A percentile compares a stretch with the other conserved stretches of the same genome.
Conservation (phyloP, 2,113 vertebrate genomes). For the Ciconia stormi region DNA sequence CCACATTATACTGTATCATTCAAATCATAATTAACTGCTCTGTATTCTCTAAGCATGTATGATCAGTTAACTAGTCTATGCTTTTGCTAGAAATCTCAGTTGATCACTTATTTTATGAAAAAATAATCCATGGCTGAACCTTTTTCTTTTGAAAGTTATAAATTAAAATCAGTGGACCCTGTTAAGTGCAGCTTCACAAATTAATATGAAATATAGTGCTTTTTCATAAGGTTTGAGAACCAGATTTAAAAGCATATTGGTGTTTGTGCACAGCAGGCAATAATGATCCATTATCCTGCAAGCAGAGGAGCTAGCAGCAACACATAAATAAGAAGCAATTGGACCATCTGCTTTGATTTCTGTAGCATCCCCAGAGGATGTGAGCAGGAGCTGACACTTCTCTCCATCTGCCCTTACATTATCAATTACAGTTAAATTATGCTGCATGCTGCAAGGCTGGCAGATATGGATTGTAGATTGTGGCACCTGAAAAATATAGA, state of each 20-base stretch:
- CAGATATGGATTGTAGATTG: constrained; percentile 81
- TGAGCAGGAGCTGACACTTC: constrained; percentile 76
- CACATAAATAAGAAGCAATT: constrained; percentile 97
- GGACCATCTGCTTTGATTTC: constrained; percentile 99
- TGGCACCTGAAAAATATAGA: constrained; percentile 82
- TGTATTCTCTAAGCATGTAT: background rate
- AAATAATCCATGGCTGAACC: background rate
- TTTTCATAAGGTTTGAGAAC: constrained; percentile 84
- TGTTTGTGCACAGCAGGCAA: constrained; percentile 92
- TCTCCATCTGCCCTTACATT: constrained; percentile 96
- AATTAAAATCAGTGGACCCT: constrained; percentile 80
- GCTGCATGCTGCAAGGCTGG: constrained; percentile 77
- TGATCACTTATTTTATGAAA: constrained; percentile 7
- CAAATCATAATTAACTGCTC: background rate
- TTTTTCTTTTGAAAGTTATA: constrained; percentile 54
- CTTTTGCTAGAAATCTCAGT: background rate
- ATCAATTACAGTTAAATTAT: constrained; percentile 99
- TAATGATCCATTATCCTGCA: constrained; percentile 98
- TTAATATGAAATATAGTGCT: constrained; percentile 88
- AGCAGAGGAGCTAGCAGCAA: constrained; percentile 84
- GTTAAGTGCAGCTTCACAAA: constrained; percentile 84
- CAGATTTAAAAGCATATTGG: constrained; percentile 99
- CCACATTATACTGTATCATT: background rate
- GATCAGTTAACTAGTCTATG: background rate
- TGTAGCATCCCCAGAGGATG: constrained; percentile 87